Percentiles rank a stretch among this genome's conserved stretches.
These are phyloP conservation scores for Cataglyphis cursor DNA, from an alignment of 2,888 invertebrate species.

Conservation along the genomic window DNA sequence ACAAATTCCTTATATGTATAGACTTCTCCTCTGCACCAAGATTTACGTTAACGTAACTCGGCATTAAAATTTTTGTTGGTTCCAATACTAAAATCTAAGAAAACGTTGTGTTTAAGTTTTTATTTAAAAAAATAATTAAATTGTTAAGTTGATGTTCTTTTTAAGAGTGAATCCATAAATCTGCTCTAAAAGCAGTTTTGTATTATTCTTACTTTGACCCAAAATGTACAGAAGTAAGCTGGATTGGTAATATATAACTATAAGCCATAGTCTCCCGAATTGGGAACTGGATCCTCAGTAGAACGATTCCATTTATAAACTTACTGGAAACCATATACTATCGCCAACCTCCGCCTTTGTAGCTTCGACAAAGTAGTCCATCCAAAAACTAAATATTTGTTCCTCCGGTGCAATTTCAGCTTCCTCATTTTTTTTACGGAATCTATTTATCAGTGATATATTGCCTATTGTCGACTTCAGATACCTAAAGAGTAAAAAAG, in stretches of 20 bases:
- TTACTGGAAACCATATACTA: constrained; percentile 95
- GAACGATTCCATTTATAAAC: constrained; percentile 82
- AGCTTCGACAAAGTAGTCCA: constrained; percentile 99
- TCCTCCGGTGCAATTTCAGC: constrained; percentile 92
- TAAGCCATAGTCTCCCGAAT: constrained; percentile 77
- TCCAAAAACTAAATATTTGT: constrained; percentile 98
- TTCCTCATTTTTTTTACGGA: constrained; percentile 94
- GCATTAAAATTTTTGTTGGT: constrained; percentile 97
- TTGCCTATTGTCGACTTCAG: constrained; percentile 99
- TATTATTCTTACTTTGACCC: constrained; percentile 78
- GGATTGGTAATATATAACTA: constrained; percentile 75
- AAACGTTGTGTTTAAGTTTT: constrained; percentile 64
- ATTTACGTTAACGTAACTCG: constrained; percentile 98
- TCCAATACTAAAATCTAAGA: constrained; percentile 93
- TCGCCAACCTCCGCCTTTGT: constrained; percentile 93
- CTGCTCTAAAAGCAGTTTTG: constrained; percentile 74
- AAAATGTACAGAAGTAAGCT: constrained; percentile 78
- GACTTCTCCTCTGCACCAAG: constrained; percentile 97
- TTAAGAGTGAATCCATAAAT: constrained; percentile 70
- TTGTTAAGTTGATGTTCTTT: constrained; percentile 45
- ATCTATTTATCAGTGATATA: constrained; percentile 96
- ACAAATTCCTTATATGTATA: constrained; percentile 95
- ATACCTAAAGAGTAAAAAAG: constrained; percentile 88
- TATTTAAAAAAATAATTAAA: background rate
- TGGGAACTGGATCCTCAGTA: constrained; percentile 76